Conservation (phyloP, 30 jellyfish, hydroid and myxozoan genomes). For the Pelagia noctiluca region DNA sequence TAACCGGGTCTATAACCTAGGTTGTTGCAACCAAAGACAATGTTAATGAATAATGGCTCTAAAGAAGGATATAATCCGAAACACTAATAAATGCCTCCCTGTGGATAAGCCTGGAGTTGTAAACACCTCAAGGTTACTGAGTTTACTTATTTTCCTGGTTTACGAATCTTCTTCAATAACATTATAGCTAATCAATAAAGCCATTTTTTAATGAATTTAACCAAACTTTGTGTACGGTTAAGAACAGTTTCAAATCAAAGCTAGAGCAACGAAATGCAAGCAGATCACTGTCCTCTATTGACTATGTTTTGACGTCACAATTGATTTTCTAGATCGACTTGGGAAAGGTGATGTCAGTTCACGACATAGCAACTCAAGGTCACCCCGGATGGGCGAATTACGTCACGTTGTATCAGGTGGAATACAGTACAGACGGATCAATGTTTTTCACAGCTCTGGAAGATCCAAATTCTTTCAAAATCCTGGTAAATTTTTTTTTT, state of each 20-base stretch:
- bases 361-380: conserved; percentile 92
- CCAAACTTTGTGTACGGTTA: too few species aligned
- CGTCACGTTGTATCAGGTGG: conserved; percentile 68
- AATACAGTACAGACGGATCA: conserved; percentile 73
- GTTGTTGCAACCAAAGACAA: background rate
- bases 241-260: background rate
- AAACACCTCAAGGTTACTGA: background rate
- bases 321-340: conserved; percentile 58
- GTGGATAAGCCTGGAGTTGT: background rate
- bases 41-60: background rate
- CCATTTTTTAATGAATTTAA: too few species aligned
- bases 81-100: background rate
- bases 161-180: too few species aligned
- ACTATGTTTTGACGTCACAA: background rate
- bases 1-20: background rate
- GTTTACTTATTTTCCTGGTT: background rate
- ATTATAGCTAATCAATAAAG: too few species aligned
- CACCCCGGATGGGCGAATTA: conserved; percentile 76
- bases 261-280: background rate
- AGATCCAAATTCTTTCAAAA: background rate
- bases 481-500: background rate
- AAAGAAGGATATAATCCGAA: background rate
- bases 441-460: background rate
- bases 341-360: conserved; percentile 37
- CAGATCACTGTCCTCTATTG: background rate